phyloP scores from a whole-genome alignment of 2,888 invertebrate genomes.

The Dasysyrphus albostriatus region DNA sequence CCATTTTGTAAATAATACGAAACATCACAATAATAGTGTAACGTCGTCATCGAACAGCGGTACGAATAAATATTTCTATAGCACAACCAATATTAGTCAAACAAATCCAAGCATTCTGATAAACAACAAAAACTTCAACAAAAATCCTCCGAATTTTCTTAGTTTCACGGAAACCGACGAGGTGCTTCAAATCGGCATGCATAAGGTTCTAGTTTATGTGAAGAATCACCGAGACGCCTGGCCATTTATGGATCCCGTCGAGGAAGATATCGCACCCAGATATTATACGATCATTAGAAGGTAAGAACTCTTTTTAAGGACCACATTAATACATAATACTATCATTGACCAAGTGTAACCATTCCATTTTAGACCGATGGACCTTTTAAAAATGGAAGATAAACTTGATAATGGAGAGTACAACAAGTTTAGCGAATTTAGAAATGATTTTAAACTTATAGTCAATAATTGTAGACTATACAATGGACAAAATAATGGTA shows the following conservation, averaged over 20 bases:
- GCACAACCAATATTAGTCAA: conserved; percentile 71
- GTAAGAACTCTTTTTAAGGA: conserved; percentile 77
- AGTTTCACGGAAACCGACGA: conserved; percentile 93
- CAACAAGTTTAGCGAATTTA: conserved; percentile 91
- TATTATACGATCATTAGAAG: conserved; percentile 89
- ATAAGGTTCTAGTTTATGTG: conserved; percentile 94
- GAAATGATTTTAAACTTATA: conserved; percentile 94
- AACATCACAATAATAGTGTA: conserved; percentile 62
- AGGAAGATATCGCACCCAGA: conserved; percentile 96
- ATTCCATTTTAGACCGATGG: conserved; percentile 89
- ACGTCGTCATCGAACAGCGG: conserved; percentile 65
- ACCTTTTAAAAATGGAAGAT: conserved; percentile 94
- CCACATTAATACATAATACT: too few species aligned
- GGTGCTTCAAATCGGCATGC: conserved; percentile 94
- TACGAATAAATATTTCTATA: conserved; percentile 70
- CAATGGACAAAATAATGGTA: conserved; percentile 97
- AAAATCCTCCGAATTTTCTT: conserved; percentile 83
- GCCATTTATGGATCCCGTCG: conserved; percentile 97
- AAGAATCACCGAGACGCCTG: conserved; percentile 96
- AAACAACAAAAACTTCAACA: conserved; percentile 79
- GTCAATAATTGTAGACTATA: conserved; percentile 96
- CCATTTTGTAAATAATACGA: conserved; percentile 72
- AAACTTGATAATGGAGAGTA: conserved; percentile 93
- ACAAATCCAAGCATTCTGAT: conserved; percentile 66
- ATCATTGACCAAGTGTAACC: neutral